phyloP scores from a whole-genome alignment of 2,113 vertebrate species.

The Actenoides lindsayi region DNA sequence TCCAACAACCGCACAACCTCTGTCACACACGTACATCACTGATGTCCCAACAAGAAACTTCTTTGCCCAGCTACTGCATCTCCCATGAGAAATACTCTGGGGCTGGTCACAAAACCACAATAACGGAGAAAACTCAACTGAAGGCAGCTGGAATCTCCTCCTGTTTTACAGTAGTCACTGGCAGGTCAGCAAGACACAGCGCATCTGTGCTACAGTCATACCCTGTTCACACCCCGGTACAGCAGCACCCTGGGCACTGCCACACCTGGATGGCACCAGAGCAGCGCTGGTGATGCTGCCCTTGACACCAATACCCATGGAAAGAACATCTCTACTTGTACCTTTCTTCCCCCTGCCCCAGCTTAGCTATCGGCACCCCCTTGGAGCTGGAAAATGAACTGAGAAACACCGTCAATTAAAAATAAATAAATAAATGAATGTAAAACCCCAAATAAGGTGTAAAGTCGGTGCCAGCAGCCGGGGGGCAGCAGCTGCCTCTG shows the following conservation, averaged over 20 bases:
- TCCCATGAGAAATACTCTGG: neutral
- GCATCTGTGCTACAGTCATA: neutral
- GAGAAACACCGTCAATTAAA: neutral
- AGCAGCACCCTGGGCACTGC: neutral
- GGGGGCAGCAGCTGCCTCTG: neutral
- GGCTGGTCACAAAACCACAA: neutral
- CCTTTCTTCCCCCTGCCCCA: neutral
- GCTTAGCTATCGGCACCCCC: neutral
- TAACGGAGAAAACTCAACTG: neutral
- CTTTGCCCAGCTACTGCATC: rapidly evolving
- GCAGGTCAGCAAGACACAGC: neutral
- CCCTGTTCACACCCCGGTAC: neutral
- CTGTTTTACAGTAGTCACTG: neutral
- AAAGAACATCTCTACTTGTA: rapidly evolving
- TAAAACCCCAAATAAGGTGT: neutral
- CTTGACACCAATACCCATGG: neutral
- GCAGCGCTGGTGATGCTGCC: neutral
- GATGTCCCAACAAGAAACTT: neutral
- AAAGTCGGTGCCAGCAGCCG: neutral
- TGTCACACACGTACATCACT: rapidly evolving
- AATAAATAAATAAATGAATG: too few species aligned
- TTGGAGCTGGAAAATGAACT: neutral
- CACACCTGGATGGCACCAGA: neutral
- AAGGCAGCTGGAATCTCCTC: neutral
- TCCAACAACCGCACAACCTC: rapidly evolving